Conservation (phyloP, 2,797 vertebrate genomes). For the Macrochelys suwanniensis region DNA sequence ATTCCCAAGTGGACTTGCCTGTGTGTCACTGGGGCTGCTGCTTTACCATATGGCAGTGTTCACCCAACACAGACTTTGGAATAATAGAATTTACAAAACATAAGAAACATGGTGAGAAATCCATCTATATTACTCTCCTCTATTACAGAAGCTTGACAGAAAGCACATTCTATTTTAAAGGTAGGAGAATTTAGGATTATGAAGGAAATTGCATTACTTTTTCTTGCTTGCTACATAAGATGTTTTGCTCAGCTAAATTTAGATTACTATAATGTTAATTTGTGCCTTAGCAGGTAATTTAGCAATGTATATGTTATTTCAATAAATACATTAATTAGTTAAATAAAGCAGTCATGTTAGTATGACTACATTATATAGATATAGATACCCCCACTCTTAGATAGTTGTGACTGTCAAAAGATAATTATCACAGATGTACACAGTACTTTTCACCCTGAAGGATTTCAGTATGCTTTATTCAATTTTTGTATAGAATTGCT, state of each 20-base stretch:
- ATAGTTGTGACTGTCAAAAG: not conserved
- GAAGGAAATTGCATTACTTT: not conserved
- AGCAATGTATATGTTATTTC: not conserved
- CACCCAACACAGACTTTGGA: not conserved
- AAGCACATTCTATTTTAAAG: not conserved
- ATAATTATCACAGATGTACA: not conserved
- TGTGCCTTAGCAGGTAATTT: fast-evolving
- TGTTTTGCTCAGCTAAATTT: not conserved
- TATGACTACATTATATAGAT: not conserved
- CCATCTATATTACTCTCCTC: not conserved
- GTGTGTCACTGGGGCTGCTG: not conserved
- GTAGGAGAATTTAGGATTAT: fast-evolving
- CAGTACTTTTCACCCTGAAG: not conserved
- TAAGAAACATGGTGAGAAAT: not conserved
- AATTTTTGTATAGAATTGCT: not conserved
- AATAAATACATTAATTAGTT: not conserved
- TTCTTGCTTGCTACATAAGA: not conserved
- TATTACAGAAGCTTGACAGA: not conserved
- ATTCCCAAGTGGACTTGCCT: fast-evolving
- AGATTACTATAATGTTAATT: not conserved
- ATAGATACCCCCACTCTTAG: not conserved
- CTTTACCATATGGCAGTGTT: fast-evolving
- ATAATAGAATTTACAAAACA: not conserved
- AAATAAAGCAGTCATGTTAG: not conserved
- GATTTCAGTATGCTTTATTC: fast-evolving